A percentile compares a stretch with the other conserved stretches of the same genome.
These are phyloP conservation scores for Anguilla pacifica DNA, from an alignment of 2,797 vertebrate species.

Conservation along the genomic window DNA sequence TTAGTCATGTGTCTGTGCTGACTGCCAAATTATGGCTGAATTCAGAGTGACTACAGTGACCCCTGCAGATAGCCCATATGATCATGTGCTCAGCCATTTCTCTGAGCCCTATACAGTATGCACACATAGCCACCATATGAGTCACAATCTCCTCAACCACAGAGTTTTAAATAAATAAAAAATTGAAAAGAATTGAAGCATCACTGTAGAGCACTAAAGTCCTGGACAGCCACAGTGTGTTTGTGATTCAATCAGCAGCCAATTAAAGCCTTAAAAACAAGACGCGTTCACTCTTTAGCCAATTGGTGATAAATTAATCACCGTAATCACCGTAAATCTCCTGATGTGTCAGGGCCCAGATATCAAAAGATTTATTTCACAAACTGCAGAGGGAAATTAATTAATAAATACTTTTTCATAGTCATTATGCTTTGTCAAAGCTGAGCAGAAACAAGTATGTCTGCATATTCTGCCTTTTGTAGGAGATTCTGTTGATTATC, in stretches of 20 bases:
- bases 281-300: too few species aligned
- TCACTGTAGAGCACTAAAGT: too few species aligned
- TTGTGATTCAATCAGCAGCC: too few species aligned
- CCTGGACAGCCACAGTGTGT: too few species aligned
- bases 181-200: not conserved
- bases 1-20: not conserved
- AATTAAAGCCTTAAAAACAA: too few species aligned
- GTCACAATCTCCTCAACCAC: not conserved
- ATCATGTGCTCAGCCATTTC: not conserved
- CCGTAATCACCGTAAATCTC: not conserved
- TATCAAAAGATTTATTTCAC: not conserved
- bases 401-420: slow-evolving; percentile 18
- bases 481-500: not conserved
- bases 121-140: not conserved
- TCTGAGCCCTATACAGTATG: not conserved
- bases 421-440: slow-evolving; percentile 21
- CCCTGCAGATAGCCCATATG: not conserved
- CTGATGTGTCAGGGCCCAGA: not conserved
- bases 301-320: too few species aligned
- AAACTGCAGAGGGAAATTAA: not conserved
- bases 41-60: not conserved
- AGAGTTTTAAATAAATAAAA: not conserved
- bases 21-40: not conserved
- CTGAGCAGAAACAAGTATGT: not conserved
- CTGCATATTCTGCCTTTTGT: not conserved